Evolutionary conservation across 1,140 invertebrate genomes (phyloP), one percentile per base, ranked within the genome.

Genomic region (Drosophila subpulchrella): DNA sequence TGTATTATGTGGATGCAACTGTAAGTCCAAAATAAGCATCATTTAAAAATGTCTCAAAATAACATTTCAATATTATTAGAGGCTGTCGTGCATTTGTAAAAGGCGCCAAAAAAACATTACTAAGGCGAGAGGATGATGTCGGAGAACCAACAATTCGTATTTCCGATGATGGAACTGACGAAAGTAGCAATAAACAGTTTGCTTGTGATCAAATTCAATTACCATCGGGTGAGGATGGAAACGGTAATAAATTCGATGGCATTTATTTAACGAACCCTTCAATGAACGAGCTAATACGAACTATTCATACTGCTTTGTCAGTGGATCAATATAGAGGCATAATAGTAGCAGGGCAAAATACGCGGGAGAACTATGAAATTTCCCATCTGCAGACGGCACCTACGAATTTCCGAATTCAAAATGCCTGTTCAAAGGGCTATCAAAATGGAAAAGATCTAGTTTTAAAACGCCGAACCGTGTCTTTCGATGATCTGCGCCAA

Each of bases 201-300:
- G 17, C 42, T 11, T 4, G 8, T 4, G 10, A 44, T 20, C 20
- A 20, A 10, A 3, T 46, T 46, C 15, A 2, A 46, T 42, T 42
- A 42, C 41, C 41, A 12, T 2, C 42, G 15, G 17, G 17, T 8
- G 2, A 4, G 20, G 42, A 46, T 34, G 32, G 8, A 10, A 34
- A 10, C 32, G 7, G 8, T 34, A 34, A 34, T 34, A 34, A 34
- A 34, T 0, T 15, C 1, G 51, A 41, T 20, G 38, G 7, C 8
- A 1, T 68, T 5, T 54, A 56, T 6, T 5, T 70, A 13, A 7
- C 17, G 7, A 56, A 71, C 13, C 63, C 65, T 1, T 70, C 67
- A 12, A 70, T 70, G 51, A 57, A 70, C 12, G 42, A 71, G 27
- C 34, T 71, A 7, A 39, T 39, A 11, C 24, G 27, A 27, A 24